Evolutionary conservation across 2,113 vertebrate genomes (phyloP), one percentile per base, ranked within the genome.

Genomic region (Martes martes): DNA sequence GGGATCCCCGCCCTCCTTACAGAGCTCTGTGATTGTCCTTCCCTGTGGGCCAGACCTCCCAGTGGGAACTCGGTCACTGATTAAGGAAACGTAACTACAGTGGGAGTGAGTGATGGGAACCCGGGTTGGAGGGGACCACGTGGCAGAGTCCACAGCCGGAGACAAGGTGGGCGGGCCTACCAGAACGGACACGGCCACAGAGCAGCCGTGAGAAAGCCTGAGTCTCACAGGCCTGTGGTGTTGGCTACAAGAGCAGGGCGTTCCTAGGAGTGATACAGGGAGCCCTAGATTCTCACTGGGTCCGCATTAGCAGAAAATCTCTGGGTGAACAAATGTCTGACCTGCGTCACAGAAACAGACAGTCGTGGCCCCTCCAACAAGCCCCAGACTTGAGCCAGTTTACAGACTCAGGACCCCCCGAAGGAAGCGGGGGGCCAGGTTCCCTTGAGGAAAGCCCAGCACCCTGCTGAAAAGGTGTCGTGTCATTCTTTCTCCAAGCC

Each of bases 221-320:
- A 6, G 7, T 16, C 1, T 0, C 2, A 11, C 57, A n/a, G 42
- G 31, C 61, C 31, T 10, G 10, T 0, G 19, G 7, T n/a, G 21
- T 31, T 52, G 31, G 45, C 8, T 0, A 13, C 65, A 31, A 65
- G 45, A 11, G 50, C 13, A 0, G 5, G 45, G 23, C 6, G 42
- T 18, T 50, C 23, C 63, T 36, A 11, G 31, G 67, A 86, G 63
- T 45, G 83, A n/a, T 50, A n/a, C 7, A 65, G 61, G 63, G 15
- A 86, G 42, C 61, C 45, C 83, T 50, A 33, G 8, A 63, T 52
- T 50, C 63, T 52, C 57, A 50, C 61, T 11, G 5, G 21, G 57
- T 59, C 57, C 8, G 8, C 36, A 6, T 26, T 16, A 11, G 47
- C 31, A 69, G 83, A 69, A 45, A 21, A 18, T 50, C 33, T 50